Evolutionary conservation across 2,797 vertebrate species (phyloP), one percentile per base, ranked within the genome.

Genomic region (Fundulus diaphanus): DNA sequence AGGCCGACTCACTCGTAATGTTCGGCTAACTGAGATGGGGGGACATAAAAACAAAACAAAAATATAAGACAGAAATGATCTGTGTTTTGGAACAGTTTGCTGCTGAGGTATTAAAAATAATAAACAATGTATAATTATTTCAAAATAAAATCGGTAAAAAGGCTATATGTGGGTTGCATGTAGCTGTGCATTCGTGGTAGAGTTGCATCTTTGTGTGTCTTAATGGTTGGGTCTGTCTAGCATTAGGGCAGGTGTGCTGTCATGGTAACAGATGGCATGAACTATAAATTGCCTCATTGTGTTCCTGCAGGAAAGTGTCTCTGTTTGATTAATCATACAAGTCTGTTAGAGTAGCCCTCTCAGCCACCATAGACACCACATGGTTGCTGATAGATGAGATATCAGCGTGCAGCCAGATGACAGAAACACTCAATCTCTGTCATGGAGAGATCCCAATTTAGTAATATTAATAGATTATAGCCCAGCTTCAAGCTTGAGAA

Each of bases 231-330:
- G 52, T 72, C 70, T 56, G 68, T 81, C 81, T 83, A 44, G 72
- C 76, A 80, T 77, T 70, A 78, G 72, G 83, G 77, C 87, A 92
- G 91, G 91, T 91, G 90, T 79, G 89, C 88, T 90, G 90, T 90
- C 89, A 85, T 87, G 83, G 87, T 86, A 91, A 90, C 90, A 91
- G 91, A 94, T 92, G 90, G 89, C 66, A 5, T 80, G 87, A 91
- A 89, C 88, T 89, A 88, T 91, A 91, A 91, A 92, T 93, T 86
- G 89, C 86, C 86, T 89, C 79, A 85, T 90, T 90, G 89, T 88
- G 90, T 85, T 85, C 88, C 89, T 78, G 81, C 77, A 87, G 90
- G 86, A 92, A 86, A 89, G 87, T 75, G 87, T 84, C 86, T 82
- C 22, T 37, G 78, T 87, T 83, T 92, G 92, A 92, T 92, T 90